Percentiles rank a stretch among this genome's conserved stretches.
phyloP scores from a whole-genome alignment of 2,888 invertebrate species.

The Tuberolachnus salignus region DNA sequence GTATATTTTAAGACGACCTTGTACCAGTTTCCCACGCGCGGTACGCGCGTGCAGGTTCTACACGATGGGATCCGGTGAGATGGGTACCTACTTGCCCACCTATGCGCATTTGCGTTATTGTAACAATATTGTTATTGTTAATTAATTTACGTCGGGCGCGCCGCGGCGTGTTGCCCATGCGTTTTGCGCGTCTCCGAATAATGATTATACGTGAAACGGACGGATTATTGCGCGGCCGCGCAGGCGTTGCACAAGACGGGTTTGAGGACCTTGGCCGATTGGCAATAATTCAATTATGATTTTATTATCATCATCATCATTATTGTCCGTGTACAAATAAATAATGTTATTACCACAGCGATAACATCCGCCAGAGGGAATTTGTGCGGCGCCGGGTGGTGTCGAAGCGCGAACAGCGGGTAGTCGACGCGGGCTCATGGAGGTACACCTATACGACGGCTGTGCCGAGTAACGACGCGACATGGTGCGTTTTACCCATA shows the following conservation, averaged over 20 bases:
- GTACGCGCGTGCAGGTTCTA: background rate
- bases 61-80: background rate
- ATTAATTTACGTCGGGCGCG: conserved; percentile 5
- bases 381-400: background rate
- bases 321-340: background rate
- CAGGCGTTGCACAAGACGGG: conserved; percentile 19
- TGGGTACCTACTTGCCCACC: no score
- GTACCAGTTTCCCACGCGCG: conserved; percentile 44
- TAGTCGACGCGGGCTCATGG: no score
- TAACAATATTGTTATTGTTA: conserved; percentile 14
- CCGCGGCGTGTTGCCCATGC: no score
- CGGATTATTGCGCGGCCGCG: background rate
- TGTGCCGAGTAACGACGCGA: no score
- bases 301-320: conserved; percentile 19
- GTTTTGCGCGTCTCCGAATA: background rate
- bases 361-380: background rate
- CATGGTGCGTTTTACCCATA: no score
- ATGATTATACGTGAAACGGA: background rate
- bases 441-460: no score
- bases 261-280: conserved; percentile 41
- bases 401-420: conserved; percentile 41
- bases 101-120: background rate
- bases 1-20: conserved; percentile 12
- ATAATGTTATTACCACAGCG: no score
- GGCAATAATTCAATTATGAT: conserved; percentile 36